These are phyloP conservation scores for Zophobas atratus DNA, from an alignment of 1,140 invertebrate genomes.

Conservation along the genomic window DNA sequence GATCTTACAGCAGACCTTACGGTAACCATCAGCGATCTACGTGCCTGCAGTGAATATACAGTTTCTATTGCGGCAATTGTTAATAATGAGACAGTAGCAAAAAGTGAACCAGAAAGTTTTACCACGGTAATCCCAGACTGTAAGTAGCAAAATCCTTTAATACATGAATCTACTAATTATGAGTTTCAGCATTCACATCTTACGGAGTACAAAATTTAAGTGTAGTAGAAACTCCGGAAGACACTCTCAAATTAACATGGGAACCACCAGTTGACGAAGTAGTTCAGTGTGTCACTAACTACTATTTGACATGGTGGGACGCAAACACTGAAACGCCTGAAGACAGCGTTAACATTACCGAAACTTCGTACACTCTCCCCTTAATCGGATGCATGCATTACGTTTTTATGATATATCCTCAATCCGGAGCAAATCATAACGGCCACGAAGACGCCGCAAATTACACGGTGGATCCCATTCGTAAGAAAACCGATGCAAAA, in stretches of 20 bases:
- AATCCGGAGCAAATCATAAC: neutral
- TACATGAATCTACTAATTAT: no score
- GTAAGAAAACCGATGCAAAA: neutral
- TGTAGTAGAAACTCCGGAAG: neutral
- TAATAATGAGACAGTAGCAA: no score
- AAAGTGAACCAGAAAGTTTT: no score
- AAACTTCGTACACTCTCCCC: neutral
- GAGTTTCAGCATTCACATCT: neutral
- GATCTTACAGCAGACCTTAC: no score
- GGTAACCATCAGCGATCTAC: no score
- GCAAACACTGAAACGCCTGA: neutral
- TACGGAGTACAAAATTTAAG: neutral
- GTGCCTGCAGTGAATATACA: no score
- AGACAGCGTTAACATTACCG: neutral
- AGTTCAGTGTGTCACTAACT: neutral
- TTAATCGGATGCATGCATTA: constrained; percentile 18
- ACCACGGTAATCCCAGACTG: no score
- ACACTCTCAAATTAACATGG: constrained; percentile 15
- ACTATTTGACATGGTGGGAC: constrained; percentile 8
- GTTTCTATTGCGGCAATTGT: no score
- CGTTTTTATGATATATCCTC: neutral
- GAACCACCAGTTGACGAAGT: constrained; percentile 2
- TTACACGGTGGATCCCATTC: neutral
- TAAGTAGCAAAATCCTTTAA: no score
- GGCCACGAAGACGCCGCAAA: neutral